These are phyloP conservation scores for Morone saxatilis DNA, from an alignment of 2,113 vertebrate genomes.

Conservation along the genomic window DNA sequence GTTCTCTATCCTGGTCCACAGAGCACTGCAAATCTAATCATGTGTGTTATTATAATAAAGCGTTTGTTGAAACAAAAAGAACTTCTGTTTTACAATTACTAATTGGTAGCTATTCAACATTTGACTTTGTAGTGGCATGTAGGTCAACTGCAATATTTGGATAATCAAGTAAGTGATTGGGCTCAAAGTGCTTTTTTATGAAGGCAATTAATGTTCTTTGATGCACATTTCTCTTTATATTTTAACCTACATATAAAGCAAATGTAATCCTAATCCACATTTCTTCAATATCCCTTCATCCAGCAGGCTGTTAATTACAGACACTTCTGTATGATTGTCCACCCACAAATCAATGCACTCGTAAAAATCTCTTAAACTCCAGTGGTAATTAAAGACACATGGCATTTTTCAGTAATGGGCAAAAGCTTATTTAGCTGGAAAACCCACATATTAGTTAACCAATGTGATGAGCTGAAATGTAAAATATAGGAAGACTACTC, in stretches of 20 bases:
- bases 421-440: background rate
- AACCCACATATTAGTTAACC: background rate
- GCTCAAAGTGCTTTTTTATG: background rate
- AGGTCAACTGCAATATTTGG: background rate
- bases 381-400: background rate
- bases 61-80: too few species aligned
- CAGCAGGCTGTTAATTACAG: too few species aligned
- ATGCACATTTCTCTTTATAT: too few species aligned
- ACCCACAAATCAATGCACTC: background rate
- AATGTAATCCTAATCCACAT: background rate
- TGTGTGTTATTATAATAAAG: too few species aligned
- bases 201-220: too few species aligned
- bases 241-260: background rate
- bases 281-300: background rate
- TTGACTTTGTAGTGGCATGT: background rate
- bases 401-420: background rate
- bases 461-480: background rate
- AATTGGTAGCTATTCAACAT: slow-evolving; percentile 4
- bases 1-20: background rate
- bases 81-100: background rate
- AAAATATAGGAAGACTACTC: background rate
- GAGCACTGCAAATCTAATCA: background rate
- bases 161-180: background rate
- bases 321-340: background rate
- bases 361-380: background rate